Evolutionary conservation across 2,797 vertebrate species (phyloP).

Genomic region (Rhinatrema bivittatum): DNA sequence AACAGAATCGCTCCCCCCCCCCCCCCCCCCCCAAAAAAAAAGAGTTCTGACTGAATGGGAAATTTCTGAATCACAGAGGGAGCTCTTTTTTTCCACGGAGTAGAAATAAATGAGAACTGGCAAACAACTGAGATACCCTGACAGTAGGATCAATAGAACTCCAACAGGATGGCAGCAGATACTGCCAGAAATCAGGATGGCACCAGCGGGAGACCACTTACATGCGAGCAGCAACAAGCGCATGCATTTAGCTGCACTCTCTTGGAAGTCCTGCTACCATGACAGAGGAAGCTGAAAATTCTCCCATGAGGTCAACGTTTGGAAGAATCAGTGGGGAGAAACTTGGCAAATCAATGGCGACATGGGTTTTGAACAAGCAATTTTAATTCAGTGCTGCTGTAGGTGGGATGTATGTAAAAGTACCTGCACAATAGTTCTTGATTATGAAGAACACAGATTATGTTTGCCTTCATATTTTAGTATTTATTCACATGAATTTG

Average conservation of each 20-base stretch:
- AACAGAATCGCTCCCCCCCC: too few species aligned
- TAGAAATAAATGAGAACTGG: slow-evolving; percentile 1
- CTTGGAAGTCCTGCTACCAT: background rate
- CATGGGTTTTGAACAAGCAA: too few species aligned
- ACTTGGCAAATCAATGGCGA: too few species aligned
- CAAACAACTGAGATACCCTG: background rate
- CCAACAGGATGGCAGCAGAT: background rate
- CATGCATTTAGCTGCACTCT: background rate
- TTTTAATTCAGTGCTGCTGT: too few species aligned
- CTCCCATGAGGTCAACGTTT: background rate
- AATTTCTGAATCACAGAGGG: background rate
- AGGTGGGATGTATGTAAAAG: too few species aligned
- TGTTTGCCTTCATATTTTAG: too few species aligned
- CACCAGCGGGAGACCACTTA: background rate
- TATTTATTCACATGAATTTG: too few species aligned
- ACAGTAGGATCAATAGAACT: background rate
- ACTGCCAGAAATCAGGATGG: background rate
- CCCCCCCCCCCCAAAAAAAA: too few species aligned
- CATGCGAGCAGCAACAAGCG: background rate
- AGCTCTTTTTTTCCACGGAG: background rate
- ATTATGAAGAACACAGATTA: too few species aligned
- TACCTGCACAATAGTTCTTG: too few species aligned
- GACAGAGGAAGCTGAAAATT: background rate
- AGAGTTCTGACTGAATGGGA: too few species aligned
- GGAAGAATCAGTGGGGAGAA: too few species aligned